phyloP scores from a whole-genome alignment of 2,888 invertebrate species.

The Hypercompe scribonia region DNA sequence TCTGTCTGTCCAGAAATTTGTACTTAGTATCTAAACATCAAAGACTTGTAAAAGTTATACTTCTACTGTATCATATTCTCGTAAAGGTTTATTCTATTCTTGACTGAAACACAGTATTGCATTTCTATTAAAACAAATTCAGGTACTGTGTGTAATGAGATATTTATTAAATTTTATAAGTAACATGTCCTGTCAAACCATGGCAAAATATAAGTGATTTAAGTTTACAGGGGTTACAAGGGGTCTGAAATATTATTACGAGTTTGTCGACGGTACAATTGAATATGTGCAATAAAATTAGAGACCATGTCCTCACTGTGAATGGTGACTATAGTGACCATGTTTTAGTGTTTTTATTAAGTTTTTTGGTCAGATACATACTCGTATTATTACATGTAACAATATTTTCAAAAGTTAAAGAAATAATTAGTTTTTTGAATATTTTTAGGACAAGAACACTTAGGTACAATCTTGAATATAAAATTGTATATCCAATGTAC shows the following conservation, averaged over 20 bases:
- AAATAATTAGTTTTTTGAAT: no score
- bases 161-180: neutral
- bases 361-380: neutral
- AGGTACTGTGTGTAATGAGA: neutral
- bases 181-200: neutral
- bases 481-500: neutral
- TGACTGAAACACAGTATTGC: neutral
- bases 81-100: no score
- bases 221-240: constrained; percentile 26
- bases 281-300: constrained; percentile 55
- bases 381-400: no score
- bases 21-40: neutral
- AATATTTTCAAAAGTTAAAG: neutral
- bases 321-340: constrained; percentile 41
- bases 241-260: constrained; percentile 37
- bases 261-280: constrained; percentile 49
- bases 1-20: neutral
- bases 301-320: constrained; percentile 37
- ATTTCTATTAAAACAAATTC: neutral
- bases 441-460: neutral
- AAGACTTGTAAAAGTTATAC: neutral
- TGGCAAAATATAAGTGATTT: constrained; percentile 19
- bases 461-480: no score
- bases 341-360: constrained; percentile 11
- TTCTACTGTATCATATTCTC: no score